Percentiles rank a stretch among this genome's conserved stretches.
phyloP scores from a whole-genome alignment of 2,888 invertebrate genomes.

The Apotomis betuletana region DNA sequence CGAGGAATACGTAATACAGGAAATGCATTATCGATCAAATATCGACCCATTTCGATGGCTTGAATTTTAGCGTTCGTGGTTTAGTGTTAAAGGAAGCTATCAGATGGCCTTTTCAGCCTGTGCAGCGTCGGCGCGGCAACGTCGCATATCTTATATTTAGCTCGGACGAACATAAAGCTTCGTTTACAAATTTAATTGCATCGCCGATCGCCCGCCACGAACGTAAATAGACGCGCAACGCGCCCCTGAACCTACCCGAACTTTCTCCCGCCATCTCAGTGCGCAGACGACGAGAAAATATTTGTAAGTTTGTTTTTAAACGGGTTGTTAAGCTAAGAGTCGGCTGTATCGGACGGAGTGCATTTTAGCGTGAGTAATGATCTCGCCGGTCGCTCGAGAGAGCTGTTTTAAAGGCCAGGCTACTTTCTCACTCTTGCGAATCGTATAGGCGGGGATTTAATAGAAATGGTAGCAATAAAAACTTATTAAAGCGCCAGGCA shows the following conservation, averaged over 20 bases:
- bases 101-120: constrained; percentile 52
- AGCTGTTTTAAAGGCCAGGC: constrained; percentile 38
- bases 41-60: neutral
- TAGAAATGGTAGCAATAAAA: constrained; percentile 35
- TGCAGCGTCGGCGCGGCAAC: constrained; percentile 62
- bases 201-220: constrained; percentile 79
- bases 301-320: constrained; percentile 60
- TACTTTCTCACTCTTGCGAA: constrained; percentile 38
- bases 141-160: constrained; percentile 73
- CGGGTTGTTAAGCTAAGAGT: constrained; percentile 44
- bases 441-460: constrained; percentile 20
- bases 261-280: constrained; percentile 65
- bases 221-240: constrained; percentile 73
- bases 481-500: constrained; percentile 46
- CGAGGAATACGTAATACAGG: constrained; percentile 16
- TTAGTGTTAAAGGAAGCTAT: constrained; percentile 55
- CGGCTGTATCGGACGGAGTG: constrained; percentile 38
- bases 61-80: constrained; percentile 41
- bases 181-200: constrained; percentile 82
- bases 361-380: constrained; percentile 41
- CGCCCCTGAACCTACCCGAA: constrained; percentile 81
- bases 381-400: constrained; percentile 35
- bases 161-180: constrained; percentile 71
- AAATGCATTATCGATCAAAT: constrained; percentile 12
- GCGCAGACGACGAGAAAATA: constrained; percentile 56